These are phyloP conservation scores for Lordiphosa clarofinis DNA, from an alignment of 1,140 invertebrate species.

Conservation along the genomic window DNA sequence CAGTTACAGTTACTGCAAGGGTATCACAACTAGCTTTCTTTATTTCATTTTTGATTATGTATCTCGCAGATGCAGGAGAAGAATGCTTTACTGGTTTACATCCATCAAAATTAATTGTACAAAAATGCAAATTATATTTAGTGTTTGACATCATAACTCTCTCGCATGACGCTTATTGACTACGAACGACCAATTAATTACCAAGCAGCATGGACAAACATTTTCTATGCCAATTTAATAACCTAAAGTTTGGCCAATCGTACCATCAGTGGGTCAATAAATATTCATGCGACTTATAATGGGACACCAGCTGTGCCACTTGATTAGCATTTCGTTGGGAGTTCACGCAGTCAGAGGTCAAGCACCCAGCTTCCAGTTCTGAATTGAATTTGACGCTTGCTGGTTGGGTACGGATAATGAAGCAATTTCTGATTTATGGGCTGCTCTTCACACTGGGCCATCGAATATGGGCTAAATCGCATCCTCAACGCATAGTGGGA, in stretches of 20 bases:
- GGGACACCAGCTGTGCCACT: slow-evolving; percentile 11
- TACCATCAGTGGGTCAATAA: slow-evolving; percentile 7
- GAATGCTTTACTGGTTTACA: no score
- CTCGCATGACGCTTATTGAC: no score
- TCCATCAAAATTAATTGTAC: no score
- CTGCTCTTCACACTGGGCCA: slow-evolving; percentile 21
- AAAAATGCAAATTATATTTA: no score
- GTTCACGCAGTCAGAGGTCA: slow-evolving; percentile 25
- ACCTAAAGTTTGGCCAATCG: not conserved
- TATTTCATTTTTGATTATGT: no score
- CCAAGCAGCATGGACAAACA: not conserved
- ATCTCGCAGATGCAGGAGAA: no score
- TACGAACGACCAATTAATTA: no score
- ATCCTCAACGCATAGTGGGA: slow-evolving; percentile 25
- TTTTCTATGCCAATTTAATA: not conserved
- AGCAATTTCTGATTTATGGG: slow-evolving; percentile 4
- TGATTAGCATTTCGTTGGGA: slow-evolving; percentile 35
- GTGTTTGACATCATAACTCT: no score
- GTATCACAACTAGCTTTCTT: no score
- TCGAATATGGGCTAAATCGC: slow-evolving; percentile 7
- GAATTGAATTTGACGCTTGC: not conserved
- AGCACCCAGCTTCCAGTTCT: slow-evolving; percentile 18
- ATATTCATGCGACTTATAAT: slow-evolving; percentile 24
- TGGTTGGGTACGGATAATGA: slow-evolving; percentile 21
- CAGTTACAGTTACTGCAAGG: no score